These are phyloP conservation scores for Oxygymnocypris stewartii DNA, from an alignment of 2,113 vertebrate species.

Conservation along the genomic window DNA sequence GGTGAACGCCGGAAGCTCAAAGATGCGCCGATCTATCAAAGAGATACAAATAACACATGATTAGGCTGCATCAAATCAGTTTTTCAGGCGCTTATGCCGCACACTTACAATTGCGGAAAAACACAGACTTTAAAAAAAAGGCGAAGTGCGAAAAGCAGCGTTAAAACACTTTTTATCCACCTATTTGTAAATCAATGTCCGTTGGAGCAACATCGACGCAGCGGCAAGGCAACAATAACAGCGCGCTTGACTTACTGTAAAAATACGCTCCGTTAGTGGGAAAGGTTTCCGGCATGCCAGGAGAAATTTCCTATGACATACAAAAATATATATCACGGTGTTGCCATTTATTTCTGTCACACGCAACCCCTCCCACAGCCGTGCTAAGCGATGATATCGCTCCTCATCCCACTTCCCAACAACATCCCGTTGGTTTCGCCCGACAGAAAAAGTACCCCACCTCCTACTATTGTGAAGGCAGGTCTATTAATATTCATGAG, in stretches of 20 bases:
- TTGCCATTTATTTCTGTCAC: constrained; percentile 31
- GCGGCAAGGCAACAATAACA: neutral
- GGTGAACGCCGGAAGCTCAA: constrained; percentile 62
- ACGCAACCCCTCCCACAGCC: constrained; percentile 15
- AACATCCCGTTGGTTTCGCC: constrained; percentile 42
- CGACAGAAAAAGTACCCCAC: constrained; percentile 20
- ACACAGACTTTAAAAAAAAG: neutral
- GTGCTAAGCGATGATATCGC: constrained; percentile 59
- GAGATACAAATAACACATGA: neutral
- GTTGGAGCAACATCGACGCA: neutral
- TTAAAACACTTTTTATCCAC: neutral
- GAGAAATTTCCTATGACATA: neutral
- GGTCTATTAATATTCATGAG: neutral
- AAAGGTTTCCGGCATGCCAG: neutral
- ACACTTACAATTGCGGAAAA: neutral
- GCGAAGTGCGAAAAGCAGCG: neutral
- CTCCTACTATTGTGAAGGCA: neutral
- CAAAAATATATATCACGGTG: neutral
- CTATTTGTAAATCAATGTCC: neutral
- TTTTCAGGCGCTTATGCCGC: neutral
- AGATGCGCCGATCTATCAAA: constrained; percentile 1
- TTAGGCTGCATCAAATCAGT: neutral
- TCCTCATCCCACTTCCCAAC: constrained; percentile 9
- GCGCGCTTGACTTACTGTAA: neutral
- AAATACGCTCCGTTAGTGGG: neutral